Conservation (phyloP, 2,888 invertebrate species). For the Chymomyza fuscimana region DNA sequence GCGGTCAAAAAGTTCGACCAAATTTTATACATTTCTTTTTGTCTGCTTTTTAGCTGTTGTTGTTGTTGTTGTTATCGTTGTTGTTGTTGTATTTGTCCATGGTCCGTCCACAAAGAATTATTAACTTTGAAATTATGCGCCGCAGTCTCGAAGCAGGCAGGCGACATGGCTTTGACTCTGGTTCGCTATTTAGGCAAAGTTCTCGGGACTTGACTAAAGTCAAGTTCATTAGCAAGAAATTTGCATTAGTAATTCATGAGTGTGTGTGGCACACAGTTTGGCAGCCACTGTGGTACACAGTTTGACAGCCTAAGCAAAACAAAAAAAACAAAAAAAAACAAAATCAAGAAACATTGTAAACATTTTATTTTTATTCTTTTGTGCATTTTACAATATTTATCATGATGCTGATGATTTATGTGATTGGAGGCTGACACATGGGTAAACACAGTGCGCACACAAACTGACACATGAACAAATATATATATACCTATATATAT, state of each 20-base stretch:
- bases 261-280: constrained; percentile 12
- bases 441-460: constrained; percentile 4
- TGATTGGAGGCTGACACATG: constrained; percentile 33
- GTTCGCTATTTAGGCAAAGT: constrained; percentile 21
- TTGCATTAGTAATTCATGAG: neutral
- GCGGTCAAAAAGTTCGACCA: constrained; percentile 62
- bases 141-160: constrained; percentile 12
- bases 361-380: constrained; percentile 27
- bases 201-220: constrained; percentile 9
- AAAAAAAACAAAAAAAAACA: neutral
- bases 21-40: constrained; percentile 59
- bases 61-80: neutral
- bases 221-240: constrained; percentile 46
- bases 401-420: constrained; percentile 56
- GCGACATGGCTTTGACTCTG: constrained; percentile 7
- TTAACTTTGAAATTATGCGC: constrained; percentile 65
- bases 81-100: neutral
- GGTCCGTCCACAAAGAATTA: constrained; percentile 41
- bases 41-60: constrained; percentile 8
- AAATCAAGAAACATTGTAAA: constrained; percentile 27
- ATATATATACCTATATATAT: neutral
- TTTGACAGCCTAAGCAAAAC: neutral
- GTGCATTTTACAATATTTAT: constrained; percentile 60
- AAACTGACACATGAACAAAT: neutral
- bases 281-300: constrained; percentile 10